Evolutionary conservation across 2,113 vertebrate genomes (phyloP).

Genomic region (Asarcornis scutulata): DNA sequence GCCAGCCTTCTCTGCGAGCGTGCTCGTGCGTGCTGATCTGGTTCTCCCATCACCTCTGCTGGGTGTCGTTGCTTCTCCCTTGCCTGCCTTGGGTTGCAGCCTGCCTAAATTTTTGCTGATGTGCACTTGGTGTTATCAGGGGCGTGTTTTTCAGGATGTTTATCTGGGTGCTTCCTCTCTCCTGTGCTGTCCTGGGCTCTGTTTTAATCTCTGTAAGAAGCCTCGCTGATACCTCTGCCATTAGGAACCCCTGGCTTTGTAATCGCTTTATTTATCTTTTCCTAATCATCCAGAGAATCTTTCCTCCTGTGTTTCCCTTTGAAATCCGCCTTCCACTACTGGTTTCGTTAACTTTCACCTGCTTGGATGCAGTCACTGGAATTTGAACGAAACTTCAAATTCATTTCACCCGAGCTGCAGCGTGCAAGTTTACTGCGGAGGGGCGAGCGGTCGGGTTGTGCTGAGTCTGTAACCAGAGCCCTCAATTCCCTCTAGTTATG

Average conservation of each 20-base stretch:
- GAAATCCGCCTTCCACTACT: background rate
- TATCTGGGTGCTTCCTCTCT: background rate
- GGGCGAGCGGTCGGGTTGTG: background rate
- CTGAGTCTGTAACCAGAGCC: background rate
- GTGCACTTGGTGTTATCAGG: background rate
- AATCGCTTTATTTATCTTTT: background rate
- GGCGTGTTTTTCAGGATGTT: background rate
- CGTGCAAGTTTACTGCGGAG: background rate
- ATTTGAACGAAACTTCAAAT: background rate
- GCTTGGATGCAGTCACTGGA: background rate
- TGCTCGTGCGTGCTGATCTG: background rate
- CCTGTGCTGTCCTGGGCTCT: background rate
- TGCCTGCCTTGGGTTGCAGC: background rate
- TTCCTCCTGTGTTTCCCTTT: fast-evolving
- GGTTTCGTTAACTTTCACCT: fast-evolving
- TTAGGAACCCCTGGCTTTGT: background rate
- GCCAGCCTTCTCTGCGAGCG: background rate
- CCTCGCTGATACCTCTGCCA: fast-evolving
- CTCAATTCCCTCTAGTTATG: background rate
- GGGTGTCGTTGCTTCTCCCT: too few species aligned
- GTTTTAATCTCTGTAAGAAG: background rate
- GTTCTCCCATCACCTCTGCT: background rate
- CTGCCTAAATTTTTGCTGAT: background rate
- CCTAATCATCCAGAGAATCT: background rate
- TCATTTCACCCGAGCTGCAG: background rate